Evolutionary conservation across 2,888 invertebrate species (phyloP).

Genomic region (Chloroclystis v-ata): DNA sequence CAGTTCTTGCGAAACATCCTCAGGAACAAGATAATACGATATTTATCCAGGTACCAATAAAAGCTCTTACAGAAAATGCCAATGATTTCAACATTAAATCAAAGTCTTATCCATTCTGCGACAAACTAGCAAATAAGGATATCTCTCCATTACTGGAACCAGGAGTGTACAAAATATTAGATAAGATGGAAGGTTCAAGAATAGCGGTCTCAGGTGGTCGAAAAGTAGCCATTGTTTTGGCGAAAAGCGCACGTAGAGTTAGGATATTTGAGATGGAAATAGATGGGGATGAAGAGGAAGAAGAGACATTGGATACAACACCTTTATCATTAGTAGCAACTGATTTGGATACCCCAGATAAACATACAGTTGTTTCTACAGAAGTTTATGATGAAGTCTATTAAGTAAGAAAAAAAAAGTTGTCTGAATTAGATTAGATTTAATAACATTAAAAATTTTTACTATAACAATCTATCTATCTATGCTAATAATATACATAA

Average conservation of each 20-base stretch:
- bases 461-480: too few species aligned
- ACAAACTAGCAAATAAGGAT: slow-evolving; percentile 70
- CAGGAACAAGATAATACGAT: slow-evolving; percentile 58
- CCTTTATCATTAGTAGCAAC: slow-evolving; percentile 56
- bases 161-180: slow-evolving; percentile 78
- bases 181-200: slow-evolving; percentile 81
- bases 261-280: slow-evolving; percentile 95
- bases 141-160: slow-evolving; percentile 74
- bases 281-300: slow-evolving; percentile 93
- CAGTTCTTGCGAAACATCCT: slow-evolving; percentile 82
- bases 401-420: too few species aligned
- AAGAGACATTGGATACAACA: slow-evolving; percentile 73
- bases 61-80: slow-evolving; percentile 68
- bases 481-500: too few species aligned
- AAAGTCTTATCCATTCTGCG: slow-evolving; percentile 59
- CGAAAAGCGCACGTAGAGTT: slow-evolving; percentile 87
- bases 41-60: slow-evolving; percentile 70
- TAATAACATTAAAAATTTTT: too few species aligned
- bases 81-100: slow-evolving; percentile 57
- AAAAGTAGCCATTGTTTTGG: slow-evolving; percentile 90
- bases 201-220: slow-evolving; percentile 91
- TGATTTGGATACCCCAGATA: slow-evolving; percentile 46
- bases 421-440: too few species aligned
- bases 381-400: slow-evolving; percentile 33
- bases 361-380: slow-evolving; percentile 37